These are phyloP conservation scores for rat (Rattus norvegicus) DNA, from an alignment of 2,113 vertebrate species.

Conservation along the genomic window DNA sequence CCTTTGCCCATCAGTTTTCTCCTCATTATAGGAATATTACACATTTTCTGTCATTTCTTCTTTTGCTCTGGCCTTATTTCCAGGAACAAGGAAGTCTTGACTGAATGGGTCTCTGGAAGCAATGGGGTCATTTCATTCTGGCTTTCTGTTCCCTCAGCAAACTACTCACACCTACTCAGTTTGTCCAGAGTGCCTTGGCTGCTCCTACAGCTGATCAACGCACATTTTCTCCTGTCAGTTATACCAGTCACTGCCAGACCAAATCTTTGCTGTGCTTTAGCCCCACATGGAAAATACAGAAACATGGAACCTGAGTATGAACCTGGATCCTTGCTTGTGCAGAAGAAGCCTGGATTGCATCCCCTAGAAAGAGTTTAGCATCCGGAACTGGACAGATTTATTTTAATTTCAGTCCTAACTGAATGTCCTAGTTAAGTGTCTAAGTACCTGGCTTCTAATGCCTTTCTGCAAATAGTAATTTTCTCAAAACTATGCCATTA, in stretches of 20 bases:
- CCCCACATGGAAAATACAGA: background rate
- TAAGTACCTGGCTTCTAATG: background rate
- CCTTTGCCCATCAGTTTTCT: background rate
- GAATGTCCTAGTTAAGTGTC: background rate
- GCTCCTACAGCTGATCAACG: background rate
- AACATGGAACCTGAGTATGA: rapidly evolving
- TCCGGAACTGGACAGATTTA: background rate
- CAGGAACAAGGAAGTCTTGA: background rate
- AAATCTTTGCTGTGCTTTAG: background rate
- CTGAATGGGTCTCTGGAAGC: background rate
- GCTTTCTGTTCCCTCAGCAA: background rate
- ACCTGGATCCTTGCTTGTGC: background rate
- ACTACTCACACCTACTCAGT: background rate
- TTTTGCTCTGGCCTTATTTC: background rate
- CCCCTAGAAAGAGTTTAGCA: background rate
- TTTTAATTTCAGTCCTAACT: background rate
- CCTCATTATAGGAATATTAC: constrained; percentile 6
- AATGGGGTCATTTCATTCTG: background rate
- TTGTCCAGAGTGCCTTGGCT: background rate
- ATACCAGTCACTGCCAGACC: background rate
- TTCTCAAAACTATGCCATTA: background rate
- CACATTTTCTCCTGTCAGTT: background rate
- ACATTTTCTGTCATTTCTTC: background rate
- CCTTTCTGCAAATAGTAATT: background rate
- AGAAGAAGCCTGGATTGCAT: background rate